Percentiles rank a stretch among this genome's conserved stretches.
phyloP scores from a whole-genome alignment of 2,888 invertebrate genomes.

The Papilio elwesi region DNA sequence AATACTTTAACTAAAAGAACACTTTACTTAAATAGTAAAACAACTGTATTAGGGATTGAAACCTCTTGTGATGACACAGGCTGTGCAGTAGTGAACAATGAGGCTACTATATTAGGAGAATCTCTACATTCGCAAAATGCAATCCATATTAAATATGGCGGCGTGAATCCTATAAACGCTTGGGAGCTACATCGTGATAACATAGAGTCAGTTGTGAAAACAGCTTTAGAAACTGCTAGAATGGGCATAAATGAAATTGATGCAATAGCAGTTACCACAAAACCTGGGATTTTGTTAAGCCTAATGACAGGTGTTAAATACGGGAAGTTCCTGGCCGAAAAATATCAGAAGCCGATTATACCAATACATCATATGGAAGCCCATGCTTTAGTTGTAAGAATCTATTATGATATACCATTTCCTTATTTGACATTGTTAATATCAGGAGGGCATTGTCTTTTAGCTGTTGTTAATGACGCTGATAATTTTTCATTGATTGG shows the following conservation, averaged over 20 bases:
- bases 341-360: slow-evolving; percentile 91
- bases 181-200: slow-evolving; percentile 90
- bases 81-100: slow-evolving; percentile 91
- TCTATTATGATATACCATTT: slow-evolving; percentile 88
- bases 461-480: slow-evolving; percentile 89
- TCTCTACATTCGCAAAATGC: slow-evolving; percentile 91
- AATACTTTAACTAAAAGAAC: neutral
- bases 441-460: slow-evolving; percentile 96
- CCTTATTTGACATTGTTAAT: slow-evolving; percentile 95
- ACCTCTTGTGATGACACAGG: slow-evolving; percentile 99
- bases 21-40: slow-evolving; percentile 41
- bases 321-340: slow-evolving; percentile 89
- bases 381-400: slow-evolving; percentile 95
- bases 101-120: slow-evolving; percentile 91
- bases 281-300: slow-evolving; percentile 93
- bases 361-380: slow-evolving; percentile 99
- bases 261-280: slow-evolving; percentile 95
- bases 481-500: slow-evolving; percentile 93
- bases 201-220: slow-evolving; percentile 89
- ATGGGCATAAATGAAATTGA: slow-evolving; percentile 87
- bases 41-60: slow-evolving; percentile 93
- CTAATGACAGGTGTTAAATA: slow-evolving; percentile 92
- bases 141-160: slow-evolving; percentile 90
- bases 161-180: slow-evolving; percentile 95
- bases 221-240: slow-evolving; percentile 86